These are phyloP conservation scores for human (Homo sapiens) DNA, from an alignment of 2,113 vertebrate genomes.

Conservation along the genomic window DNA sequence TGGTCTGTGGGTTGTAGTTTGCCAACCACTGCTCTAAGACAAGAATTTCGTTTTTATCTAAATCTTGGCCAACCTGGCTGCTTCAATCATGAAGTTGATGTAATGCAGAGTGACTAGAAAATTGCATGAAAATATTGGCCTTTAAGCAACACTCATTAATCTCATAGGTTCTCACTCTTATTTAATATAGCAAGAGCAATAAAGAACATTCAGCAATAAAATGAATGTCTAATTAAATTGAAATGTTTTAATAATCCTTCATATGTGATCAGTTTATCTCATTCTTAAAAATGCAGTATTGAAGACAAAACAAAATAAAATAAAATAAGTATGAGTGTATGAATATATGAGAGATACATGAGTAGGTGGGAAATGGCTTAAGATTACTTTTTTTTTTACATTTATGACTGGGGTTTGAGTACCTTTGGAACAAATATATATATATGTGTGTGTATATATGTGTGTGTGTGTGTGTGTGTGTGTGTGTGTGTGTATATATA, in stretches of 20 bases:
- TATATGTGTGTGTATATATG: rapidly evolving
- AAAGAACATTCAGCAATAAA: not conserved
- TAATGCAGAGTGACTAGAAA: not conserved
- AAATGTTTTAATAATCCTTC: not conserved
- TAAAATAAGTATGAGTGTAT: not conserved
- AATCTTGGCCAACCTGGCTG: not conserved
- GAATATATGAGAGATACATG: not conserved
- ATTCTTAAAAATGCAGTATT: not conserved
- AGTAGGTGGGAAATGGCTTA: not conserved
- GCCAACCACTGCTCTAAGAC: not conserved
- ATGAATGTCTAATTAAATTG: not conserved
- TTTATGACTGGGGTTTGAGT: not conserved
- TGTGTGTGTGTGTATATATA: rapidly evolving
- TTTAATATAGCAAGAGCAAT: not conserved
- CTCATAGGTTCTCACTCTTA: not conserved
- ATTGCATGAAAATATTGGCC: not conserved
- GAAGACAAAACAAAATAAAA: not conserved
- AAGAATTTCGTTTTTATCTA: not conserved
- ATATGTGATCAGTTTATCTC: not conserved
- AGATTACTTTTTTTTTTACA: not conserved
- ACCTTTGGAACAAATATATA: not conserved
- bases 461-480: rapidly evolving
- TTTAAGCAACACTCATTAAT: not conserved
- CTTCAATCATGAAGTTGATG: not conserved
- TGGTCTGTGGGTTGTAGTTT: not conserved